Conservation (phyloP, 2,797 vertebrate species). For the Labeo calbasu region DNA sequence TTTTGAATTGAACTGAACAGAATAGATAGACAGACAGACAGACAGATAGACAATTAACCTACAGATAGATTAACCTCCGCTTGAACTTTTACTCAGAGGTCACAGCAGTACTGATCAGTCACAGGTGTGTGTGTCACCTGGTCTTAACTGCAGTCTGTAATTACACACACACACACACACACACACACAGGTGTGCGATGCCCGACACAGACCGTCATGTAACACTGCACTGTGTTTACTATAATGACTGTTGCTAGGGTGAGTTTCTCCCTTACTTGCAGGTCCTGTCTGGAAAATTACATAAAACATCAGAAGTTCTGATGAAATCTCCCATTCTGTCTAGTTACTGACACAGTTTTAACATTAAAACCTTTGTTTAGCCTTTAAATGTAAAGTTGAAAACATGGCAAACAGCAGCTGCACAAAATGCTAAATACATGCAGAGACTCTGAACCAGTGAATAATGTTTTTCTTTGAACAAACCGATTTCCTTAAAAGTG, state of each 20-base stretch:
- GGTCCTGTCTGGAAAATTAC: not conserved
- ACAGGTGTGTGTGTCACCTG: slow-evolving; percentile 28
- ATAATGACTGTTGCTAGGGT: slow-evolving; percentile 2
- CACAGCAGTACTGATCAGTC: slow-evolving; percentile 3
- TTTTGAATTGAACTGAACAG: no score
- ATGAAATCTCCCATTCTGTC: not conserved
- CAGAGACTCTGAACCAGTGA: not conserved
- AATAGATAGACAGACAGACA: not conserved
- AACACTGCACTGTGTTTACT: not conserved
- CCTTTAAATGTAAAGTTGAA: not conserved
- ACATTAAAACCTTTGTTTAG: not conserved
- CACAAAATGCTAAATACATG: not conserved
- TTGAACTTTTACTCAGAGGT: slow-evolving; percentile 24
- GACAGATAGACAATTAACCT: not conserved
- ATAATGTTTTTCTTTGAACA: not conserved
- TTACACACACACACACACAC: slow-evolving; percentile 46
- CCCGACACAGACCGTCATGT: not conserved
- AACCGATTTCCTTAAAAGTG: not conserved
- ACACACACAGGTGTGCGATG: slow-evolving; percentile 29
- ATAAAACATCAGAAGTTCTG: not conserved
- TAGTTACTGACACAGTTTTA: not conserved
- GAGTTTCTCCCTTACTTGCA: slow-evolving; percentile 4
- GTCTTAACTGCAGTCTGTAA: slow-evolving; percentile 34
- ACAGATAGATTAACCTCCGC: not conserved
- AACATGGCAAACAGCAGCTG: not conserved